These are phyloP conservation scores for Neoscelio sp. DNA, from an alignment of 2,888 invertebrate species.

Conservation along the genomic window DNA sequence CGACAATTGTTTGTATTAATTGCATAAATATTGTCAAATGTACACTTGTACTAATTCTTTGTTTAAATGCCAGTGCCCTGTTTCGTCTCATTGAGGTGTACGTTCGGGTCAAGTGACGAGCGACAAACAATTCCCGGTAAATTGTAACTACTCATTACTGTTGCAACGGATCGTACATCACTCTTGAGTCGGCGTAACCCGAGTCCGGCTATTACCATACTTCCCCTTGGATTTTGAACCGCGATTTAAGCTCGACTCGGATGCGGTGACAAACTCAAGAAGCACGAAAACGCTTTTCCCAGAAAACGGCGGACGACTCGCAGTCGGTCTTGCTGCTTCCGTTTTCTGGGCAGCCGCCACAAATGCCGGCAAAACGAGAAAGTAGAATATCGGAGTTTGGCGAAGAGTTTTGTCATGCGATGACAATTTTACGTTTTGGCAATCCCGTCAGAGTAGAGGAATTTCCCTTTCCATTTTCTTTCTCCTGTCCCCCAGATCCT, in stretches of 20 bases:
- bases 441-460: not conserved
- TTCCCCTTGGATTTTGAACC: constrained; percentile 34
- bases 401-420: constrained; percentile 39
- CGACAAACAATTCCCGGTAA: constrained; percentile 35
- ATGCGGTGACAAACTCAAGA: constrained; percentile 35
- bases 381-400: constrained; percentile 9
- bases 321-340: constrained; percentile 33
- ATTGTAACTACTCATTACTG: constrained; percentile 35
- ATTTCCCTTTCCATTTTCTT: too few relatives aligned
- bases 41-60: too few relatives aligned
- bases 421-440: not conserved
- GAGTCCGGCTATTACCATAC: not conserved
- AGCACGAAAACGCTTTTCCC: constrained; percentile 43
- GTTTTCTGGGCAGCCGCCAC: constrained; percentile 30
- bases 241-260: constrained; percentile 25
- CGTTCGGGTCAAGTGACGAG: not conserved
- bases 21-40: too few relatives aligned
- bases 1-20: too few relatives aligned
- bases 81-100: constrained; percentile 7
- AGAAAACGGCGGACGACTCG: constrained; percentile 25
- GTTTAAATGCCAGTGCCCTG: too few relatives aligned
- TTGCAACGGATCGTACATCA: constrained; percentile 20
- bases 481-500: too few relatives aligned
- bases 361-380: constrained; percentile 19
- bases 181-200: not conserved